phyloP scores from a whole-genome alignment of 2,113 vertebrate species.

The Hiodon alosoides region DNA sequence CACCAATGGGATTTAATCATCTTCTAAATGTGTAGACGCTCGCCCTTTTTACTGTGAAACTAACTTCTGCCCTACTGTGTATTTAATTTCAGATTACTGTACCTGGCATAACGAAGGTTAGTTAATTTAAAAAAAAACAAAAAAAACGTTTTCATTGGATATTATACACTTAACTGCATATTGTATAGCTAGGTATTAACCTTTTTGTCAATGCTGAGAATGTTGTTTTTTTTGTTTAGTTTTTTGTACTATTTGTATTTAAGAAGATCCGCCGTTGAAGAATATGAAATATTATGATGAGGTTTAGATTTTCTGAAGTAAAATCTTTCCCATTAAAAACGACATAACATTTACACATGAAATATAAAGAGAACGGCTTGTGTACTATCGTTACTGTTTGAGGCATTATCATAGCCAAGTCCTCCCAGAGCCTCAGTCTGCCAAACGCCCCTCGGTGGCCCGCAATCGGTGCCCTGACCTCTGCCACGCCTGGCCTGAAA shows the following conservation, averaged over 20 bases:
- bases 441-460: constrained; percentile 13
- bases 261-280: not conserved
- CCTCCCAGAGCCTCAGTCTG: not conserved
- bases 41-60: not conserved
- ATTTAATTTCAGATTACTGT: constrained; percentile 22
- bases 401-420: not conserved
- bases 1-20: not conserved
- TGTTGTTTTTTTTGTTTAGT: not conserved
- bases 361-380: too few relatives aligned
- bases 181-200: constrained; percentile 10
- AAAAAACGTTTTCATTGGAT: constrained; percentile 4
- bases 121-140: constrained; percentile 14
- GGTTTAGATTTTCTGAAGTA: too few relatives aligned
- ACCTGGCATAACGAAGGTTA: constrained; percentile 20
- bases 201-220: not conserved
- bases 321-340: too few relatives aligned
- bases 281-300: too few relatives aligned
- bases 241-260: not conserved
- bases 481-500: not conserved
- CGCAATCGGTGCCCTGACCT: not conserved
- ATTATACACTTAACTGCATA: not conserved
- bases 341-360: too few relatives aligned
- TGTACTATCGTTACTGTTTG: too few relatives aligned
- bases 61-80: constrained; percentile 15
- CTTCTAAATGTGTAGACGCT: not conserved